A percentile compares a stretch with the other conserved stretches of the same genome.
These are phyloP conservation scores for Vimba vimba DNA, from an alignment of 2,113 vertebrate genomes.

Conservation along the genomic window DNA sequence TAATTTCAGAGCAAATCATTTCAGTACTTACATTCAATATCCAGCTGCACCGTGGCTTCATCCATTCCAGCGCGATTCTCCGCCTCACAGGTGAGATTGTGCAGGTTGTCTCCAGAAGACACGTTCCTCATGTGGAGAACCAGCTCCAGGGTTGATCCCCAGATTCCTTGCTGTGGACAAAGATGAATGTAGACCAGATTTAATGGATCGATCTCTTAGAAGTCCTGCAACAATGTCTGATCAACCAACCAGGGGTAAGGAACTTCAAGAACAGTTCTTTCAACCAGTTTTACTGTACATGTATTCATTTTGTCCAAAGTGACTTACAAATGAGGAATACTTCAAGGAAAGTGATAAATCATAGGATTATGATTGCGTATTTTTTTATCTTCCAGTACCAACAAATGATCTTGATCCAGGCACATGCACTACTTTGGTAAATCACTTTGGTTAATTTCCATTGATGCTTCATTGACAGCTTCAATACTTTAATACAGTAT, in stretches of 20 bases:
- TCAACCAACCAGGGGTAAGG: not conserved
- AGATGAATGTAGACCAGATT: slow-evolving; percentile 20
- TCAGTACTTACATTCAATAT: slow-evolving; percentile 79
- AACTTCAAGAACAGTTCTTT: not conserved
- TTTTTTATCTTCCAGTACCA: not conserved
- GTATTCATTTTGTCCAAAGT: not conserved
- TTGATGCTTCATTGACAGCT: not conserved
- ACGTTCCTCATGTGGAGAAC: slow-evolving; percentile 71
- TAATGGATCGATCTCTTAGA: not conserved
- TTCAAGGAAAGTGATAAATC: not conserved
- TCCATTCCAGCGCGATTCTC: slow-evolving; percentile 79
- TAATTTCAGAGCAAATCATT: not conserved
- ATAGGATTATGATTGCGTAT: not conserved
- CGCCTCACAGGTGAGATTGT: slow-evolving; percentile 78
- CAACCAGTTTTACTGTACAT: not conserved
- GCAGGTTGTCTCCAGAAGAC: slow-evolving; percentile 75
- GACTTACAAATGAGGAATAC: not conserved
- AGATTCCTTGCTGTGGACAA: slow-evolving; percentile 63
- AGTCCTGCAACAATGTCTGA: not conserved
- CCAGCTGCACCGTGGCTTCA: slow-evolving; percentile 73
- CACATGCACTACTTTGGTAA: not conserved
- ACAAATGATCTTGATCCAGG: not conserved
- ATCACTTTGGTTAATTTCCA: not conserved
- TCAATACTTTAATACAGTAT: not conserved
- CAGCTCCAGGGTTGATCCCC: slow-evolving; percentile 65